These are phyloP conservation scores for Zoanthus gigantus DNA, from an alignment of 92 coral and sea anemone species.

Conservation along the genomic window DNA sequence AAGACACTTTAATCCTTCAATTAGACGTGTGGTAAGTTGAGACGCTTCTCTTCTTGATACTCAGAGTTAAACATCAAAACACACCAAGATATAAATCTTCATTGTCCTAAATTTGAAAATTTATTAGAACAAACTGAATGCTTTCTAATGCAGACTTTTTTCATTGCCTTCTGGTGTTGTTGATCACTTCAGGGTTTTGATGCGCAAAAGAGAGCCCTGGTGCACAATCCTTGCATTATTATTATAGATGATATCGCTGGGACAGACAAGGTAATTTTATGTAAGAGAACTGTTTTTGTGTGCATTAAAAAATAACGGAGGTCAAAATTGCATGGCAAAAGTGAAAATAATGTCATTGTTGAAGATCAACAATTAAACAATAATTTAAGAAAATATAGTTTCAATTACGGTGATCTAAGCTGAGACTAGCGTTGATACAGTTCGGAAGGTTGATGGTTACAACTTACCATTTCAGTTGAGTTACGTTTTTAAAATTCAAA, in stretches of 20 bases:
- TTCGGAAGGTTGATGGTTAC: too few species aligned
- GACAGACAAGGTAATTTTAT: constrained; percentile 58
- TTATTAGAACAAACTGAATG: background rate
- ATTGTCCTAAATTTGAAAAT: background rate
- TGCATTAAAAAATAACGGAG: too few species aligned
- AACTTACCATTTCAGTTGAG: too few species aligned
- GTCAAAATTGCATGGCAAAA: too few species aligned
- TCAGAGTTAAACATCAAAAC: background rate
- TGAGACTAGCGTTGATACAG: too few species aligned
- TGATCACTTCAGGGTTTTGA: constrained; percentile 76
- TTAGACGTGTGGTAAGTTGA: constrained; percentile 77
- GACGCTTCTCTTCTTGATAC: background rate
- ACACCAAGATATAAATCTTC: background rate
- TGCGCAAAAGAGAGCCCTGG: constrained; percentile 77
- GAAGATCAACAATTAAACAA: too few species aligned
- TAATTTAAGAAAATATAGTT: too few species aligned
- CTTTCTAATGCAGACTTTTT: background rate
- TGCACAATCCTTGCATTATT: constrained; percentile 74
- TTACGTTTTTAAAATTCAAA: too few species aligned
- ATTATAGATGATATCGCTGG: constrained; percentile 76
- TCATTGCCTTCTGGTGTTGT: background rate
- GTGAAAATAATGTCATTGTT: too few species aligned
- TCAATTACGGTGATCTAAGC: too few species aligned
- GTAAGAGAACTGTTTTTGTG: background rate
- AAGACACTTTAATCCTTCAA: constrained; percentile 81